Percentiles rank a stretch among this genome's conserved stretches.
phyloP scores from a whole-genome alignment of 2,113 vertebrate genomes.

The rat (Rattus norvegicus) region GRCr8 NC_086030.1:30262501-30263000 shows the following conservation, averaged over 20 bases:
- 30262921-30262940: constrained; percentile 60
- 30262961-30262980: not conserved
- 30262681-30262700: constrained; percentile 84
- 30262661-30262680: constrained; percentile 94
- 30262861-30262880: not conserved
- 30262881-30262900: not conserved
- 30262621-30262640: constrained; percentile 96
- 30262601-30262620: constrained; percentile 99
- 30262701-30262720: constrained; percentile 69
- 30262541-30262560: constrained; percentile 99
- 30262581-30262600: constrained; percentile 99
- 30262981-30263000: not conserved
- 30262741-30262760: constrained; percentile 80
- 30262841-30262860: constrained; percentile 66
- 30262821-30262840: constrained; percentile 70
- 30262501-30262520: constrained; percentile 99
- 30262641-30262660: constrained; percentile 95
- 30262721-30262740: constrained; percentile 87
- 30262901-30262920: constrained; percentile 29
- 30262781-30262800: constrained; percentile 79
- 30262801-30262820: not conserved
- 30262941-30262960: accelerated
- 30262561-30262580: constrained; percentile 96
- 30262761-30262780: constrained; percentile 82
- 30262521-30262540: constrained; percentile 97